A percentile compares a stretch with the other conserved stretches of the same genome.
Conservation (phyloP, 2,888 invertebrate species). For the Amblyjoppa fuscipennis region DNA sequence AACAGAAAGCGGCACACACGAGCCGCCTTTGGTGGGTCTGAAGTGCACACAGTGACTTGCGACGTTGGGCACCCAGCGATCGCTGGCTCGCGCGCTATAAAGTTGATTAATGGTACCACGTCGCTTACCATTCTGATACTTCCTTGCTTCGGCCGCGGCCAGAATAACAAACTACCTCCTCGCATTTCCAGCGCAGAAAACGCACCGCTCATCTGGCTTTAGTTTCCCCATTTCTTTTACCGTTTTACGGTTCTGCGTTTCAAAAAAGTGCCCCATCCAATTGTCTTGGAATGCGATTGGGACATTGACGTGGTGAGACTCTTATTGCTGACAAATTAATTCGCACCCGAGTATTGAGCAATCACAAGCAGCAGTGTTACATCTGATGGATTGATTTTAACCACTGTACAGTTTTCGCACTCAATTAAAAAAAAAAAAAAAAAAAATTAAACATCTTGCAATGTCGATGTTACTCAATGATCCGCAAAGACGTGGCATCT, state of each 20-base stretch:
- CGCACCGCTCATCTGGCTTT: slow-evolving; percentile 38
- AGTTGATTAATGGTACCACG: slow-evolving; percentile 84
- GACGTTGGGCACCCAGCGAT: slow-evolving; percentile 76
- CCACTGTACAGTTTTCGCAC: too few species aligned
- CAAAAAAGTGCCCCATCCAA: neutral
- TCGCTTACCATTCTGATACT: slow-evolving; percentile 83
- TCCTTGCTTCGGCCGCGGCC: slow-evolving; percentile 76
- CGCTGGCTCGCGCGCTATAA: slow-evolving; percentile 78
- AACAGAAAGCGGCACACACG: slow-evolving; percentile 22
- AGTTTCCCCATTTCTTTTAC: slow-evolving; percentile 25
- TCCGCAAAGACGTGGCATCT: too few species aligned
- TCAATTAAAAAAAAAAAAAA: too few species aligned
- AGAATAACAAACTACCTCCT: slow-evolving; percentile 81
- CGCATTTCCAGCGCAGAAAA: slow-evolving; percentile 65
- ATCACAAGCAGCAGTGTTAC: too few species aligned
- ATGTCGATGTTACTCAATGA: too few species aligned
- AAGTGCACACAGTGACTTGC: slow-evolving; percentile 80
- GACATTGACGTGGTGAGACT: neutral
- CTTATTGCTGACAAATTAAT: neutral
- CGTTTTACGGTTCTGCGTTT: slow-evolving; percentile 19
- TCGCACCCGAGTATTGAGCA: neutral
- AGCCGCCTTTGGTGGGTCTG: slow-evolving; percentile 42
- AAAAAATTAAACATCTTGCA: too few species aligned
- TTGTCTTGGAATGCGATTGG: neutral
- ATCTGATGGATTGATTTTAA: too few species aligned